Conservation (phyloP, 2,797 vertebrate genomes). For the Anas capensis region DNA sequence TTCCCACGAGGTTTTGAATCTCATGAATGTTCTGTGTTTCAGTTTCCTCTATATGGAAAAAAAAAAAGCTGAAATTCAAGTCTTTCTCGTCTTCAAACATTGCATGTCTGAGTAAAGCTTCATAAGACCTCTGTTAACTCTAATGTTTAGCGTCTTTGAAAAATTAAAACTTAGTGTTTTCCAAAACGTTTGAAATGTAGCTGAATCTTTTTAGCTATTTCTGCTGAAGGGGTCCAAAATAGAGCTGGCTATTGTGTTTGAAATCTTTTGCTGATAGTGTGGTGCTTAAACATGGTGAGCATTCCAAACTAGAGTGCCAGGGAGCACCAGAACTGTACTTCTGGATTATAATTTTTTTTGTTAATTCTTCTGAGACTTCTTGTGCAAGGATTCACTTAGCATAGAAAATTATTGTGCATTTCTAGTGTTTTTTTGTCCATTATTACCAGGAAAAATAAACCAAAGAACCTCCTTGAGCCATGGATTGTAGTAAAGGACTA, state of each 20-base stretch:
- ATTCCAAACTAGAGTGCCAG: background rate
- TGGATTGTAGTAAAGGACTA: background rate
- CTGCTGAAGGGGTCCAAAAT: background rate
- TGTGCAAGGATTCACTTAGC: background rate
- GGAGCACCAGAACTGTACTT: background rate
- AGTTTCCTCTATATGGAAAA: background rate
- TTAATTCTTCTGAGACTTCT: background rate
- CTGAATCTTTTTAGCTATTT: background rate
- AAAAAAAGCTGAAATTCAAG: background rate
- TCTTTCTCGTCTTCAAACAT: background rate
- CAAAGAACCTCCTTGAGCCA: background rate
- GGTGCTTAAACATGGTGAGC: background rate
- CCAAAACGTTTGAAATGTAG: background rate
- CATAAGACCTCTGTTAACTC: background rate
- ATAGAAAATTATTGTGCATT: background rate
- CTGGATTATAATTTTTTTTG: background rate
- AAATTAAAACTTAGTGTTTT: background rate
- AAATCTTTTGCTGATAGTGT: background rate
- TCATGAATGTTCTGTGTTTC: background rate
- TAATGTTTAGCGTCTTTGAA: background rate
- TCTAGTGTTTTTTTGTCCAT: background rate
- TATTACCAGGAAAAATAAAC: background rate
- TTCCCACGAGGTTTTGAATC: background rate
- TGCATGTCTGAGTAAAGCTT: background rate
- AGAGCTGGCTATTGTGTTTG: background rate